phyloP scores from a whole-genome alignment of 2,888 invertebrate genomes.

The Punctoribates punctum region DNA sequence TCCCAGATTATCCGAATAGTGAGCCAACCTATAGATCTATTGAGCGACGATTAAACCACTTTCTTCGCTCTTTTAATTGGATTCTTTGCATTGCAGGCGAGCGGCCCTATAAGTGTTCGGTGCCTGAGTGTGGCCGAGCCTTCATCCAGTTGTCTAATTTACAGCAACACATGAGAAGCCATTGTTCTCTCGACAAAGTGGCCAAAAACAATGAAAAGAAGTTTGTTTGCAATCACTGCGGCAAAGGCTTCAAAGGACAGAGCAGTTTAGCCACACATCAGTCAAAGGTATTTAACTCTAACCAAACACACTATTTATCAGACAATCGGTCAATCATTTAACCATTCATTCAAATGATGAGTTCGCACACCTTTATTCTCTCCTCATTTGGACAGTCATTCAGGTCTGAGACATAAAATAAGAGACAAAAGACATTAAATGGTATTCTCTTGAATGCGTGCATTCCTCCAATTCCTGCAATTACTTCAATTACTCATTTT shows the following conservation, averaged over 20 bases:
- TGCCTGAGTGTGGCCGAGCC: constrained; percentile 90
- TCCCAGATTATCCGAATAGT: background rate
- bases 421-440: no score
- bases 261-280: constrained; percentile 91
- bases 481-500: no score
- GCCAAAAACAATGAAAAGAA: constrained; percentile 79
- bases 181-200: constrained; percentile 77
- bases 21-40: constrained; percentile 10
- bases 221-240: constrained; percentile 93
- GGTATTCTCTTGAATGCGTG: no score
- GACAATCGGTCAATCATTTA: no score
- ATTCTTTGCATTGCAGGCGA: constrained; percentile 67
- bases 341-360: no score
- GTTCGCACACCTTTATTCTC: no score
- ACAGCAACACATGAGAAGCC: constrained; percentile 91
- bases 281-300: constrained; percentile 70
- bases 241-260: constrained; percentile 93
- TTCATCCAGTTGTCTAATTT: constrained; percentile 95
- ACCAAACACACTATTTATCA: background rate
- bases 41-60: constrained; percentile 12
- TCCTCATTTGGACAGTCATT: no score
- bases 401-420: no score
- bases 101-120: constrained; percentile 92
- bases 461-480: no score
- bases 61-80: background rate